These are phyloP conservation scores for Turritopsis dohrnii DNA, from an alignment of 30 jellyfish, hydroid and myxozoan genomes.

Conservation along the genomic window DNA sequence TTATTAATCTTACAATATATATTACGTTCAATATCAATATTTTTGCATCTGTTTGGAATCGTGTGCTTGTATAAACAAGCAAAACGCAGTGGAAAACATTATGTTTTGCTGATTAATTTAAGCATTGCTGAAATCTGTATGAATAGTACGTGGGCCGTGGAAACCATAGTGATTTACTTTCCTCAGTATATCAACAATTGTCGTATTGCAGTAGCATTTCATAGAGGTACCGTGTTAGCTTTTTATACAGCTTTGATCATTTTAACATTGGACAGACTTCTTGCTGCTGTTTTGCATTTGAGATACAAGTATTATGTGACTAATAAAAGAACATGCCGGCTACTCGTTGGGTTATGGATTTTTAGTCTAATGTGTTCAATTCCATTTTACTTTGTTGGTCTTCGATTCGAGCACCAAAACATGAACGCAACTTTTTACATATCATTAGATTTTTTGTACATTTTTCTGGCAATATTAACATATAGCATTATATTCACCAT, in stretches of 20 bases:
- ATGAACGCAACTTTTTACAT: background rate
- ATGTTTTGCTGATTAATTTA: background rate
- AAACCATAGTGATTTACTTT: too few species aligned
- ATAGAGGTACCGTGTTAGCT: background rate
- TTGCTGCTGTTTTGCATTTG: background rate
- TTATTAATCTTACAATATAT: background rate
- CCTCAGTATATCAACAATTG: background rate
- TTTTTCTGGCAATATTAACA: background rate
- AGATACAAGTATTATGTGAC: background rate
- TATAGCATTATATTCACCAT: background rate
- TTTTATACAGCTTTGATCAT: background rate
- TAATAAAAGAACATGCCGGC: background rate
- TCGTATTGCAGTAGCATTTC: background rate
- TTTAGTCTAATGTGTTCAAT: background rate
- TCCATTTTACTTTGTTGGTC: background rate
- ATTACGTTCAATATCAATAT: background rate
- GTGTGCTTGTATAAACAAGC: background rate
- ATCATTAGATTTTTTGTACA: background rate
- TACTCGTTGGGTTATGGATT: background rate
- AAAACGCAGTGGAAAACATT: background rate
- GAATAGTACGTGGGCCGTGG: background rate
- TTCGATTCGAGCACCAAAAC: background rate
- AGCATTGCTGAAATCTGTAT: background rate
- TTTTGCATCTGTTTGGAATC: background rate
- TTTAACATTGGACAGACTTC: background rate